Percentiles rank a stretch among this genome's conserved stretches.
phyloP scores from a whole-genome alignment of 2,113 vertebrate species.

The Nansenia antarctica region DNA sequence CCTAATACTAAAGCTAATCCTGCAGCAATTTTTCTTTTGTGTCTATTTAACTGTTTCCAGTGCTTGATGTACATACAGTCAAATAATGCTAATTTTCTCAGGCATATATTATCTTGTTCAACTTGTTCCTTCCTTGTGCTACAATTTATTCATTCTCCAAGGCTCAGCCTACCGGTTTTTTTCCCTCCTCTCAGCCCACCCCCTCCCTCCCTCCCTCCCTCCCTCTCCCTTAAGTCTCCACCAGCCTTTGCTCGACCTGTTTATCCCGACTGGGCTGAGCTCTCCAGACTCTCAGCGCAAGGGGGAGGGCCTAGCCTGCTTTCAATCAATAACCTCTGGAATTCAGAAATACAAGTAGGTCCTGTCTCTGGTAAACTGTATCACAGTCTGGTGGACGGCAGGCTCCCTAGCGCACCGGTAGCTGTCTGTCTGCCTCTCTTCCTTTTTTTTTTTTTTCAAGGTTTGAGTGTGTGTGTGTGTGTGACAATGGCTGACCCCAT shows the following conservation, averaged over 20 bases:
- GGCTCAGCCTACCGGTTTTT: constrained; percentile 34
- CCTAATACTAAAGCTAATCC: constrained; percentile 54
- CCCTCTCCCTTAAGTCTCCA: constrained; percentile 36
- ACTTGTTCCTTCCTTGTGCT: constrained; percentile 32
- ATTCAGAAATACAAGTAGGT: constrained; percentile 79
- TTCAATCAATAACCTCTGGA: constrained; percentile 82
- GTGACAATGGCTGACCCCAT: constrained; percentile 73
- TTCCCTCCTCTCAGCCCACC: constrained; percentile 8
- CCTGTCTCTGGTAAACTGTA: constrained; percentile 69
- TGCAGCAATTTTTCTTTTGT: constrained; percentile 28
- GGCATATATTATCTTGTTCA: constrained; percentile 20
- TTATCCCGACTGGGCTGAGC: constrained; percentile 76
- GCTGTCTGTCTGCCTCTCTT: constrained; percentile 41
- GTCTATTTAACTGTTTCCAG: constrained; percentile 59
- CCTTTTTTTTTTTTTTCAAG: constrained; percentile 26
- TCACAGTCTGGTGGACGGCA: constrained; percentile 59
- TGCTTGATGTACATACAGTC: neutral
- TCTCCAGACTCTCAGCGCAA: constrained; percentile 56
- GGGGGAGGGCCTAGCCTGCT: constrained; percentile 74
- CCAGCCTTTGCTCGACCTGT: constrained; percentile 69
- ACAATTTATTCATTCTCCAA: constrained; percentile 70
- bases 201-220: constrained; percentile 16
- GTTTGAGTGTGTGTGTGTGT: constrained; percentile 8
- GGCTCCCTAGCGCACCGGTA: constrained; percentile 49
- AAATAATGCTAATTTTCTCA: neutral